Base-by-base conservation (phyloP, 2,797 vertebrate genomes). In the Enoplosus armatus region DNA sequence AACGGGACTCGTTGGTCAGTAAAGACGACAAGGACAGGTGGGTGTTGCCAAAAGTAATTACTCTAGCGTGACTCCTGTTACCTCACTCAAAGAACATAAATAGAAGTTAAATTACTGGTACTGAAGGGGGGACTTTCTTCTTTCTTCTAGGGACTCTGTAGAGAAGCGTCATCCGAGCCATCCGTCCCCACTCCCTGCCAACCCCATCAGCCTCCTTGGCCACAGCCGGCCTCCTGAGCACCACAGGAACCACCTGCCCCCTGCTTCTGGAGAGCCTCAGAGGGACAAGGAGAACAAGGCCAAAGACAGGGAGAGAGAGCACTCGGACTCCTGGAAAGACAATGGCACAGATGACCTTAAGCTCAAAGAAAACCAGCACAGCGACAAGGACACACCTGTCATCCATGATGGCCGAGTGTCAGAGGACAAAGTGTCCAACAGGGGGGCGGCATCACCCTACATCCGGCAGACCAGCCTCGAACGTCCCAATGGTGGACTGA, bases 1-100 rank as follows among this genome's bases (percentile, higher is more conserved):
- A 98, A 94, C 95, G 97, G 90, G 98, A 99, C 89, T 93, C 97
- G 59, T 90, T 96, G 55, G 92, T 95, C 94, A 95, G 95, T 95
- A 99, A 99, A 94, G 98, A 98, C 60, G 97, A 99, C 95, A 99
- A 98, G 95, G 98, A 99, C 95, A 97, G 97, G 98, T 99, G 77
- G 16, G 88, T 81, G 37, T n/a, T 27, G 6, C 31, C 15, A 3
- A n/a, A 61, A 10, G 15, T 55, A 5, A 43, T 14, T 29, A 43
- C 6, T 12, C 11, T 27, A 2, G 16, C 5, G 5, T 6, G 8
- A 35, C 18, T 33, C 20, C 50, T 26, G 39, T 22, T 12, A 1
- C 9, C 18, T 27, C 16, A 6, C 12, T 24, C 9, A 15, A 15
- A 39, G 7, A 22, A n/a, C 22, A 47, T 5, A 4, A 5, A 14